These are phyloP conservation scores for Amphiura filiformis DNA, from an alignment of 35 echinoderm and acorn worm genomes.

Conservation along the genomic window DNA sequence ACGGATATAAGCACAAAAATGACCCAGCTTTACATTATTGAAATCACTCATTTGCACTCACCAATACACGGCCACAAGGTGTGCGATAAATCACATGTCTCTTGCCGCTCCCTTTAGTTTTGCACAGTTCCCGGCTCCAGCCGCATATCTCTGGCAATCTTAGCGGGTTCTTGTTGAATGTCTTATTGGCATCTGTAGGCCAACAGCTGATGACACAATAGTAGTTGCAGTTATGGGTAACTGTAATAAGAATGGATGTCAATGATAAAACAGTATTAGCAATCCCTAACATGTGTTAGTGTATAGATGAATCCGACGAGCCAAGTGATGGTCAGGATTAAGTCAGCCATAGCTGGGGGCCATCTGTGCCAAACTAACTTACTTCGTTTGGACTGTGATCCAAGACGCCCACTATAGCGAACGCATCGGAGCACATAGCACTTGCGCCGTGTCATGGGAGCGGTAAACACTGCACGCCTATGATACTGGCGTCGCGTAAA, in stretches of 20 bases:
- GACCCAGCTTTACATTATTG: neutral
- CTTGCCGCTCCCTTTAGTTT: slow-evolving; percentile 47
- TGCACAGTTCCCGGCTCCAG: slow-evolving; percentile 60
- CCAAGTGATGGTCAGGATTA: no score
- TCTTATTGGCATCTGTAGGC: slow-evolving; percentile 22
- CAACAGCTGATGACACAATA: slow-evolving; percentile 33
- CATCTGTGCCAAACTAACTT: no score
- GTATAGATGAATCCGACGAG: no score
- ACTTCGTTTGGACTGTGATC: no score
- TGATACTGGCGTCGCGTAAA: no score
- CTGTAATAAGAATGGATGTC: slow-evolving; percentile 10
- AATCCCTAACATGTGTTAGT: neutral
- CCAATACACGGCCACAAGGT: slow-evolving; percentile 75
- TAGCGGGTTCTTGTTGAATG: slow-evolving; percentile 63
- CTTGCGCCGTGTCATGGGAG: no score
- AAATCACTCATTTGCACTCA: slow-evolving; percentile 8
- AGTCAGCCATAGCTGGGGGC: no score
- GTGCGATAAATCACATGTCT: slow-evolving; percentile 70
- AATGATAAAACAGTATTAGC: no score
- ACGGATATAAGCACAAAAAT: no score
- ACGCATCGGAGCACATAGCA: no score
- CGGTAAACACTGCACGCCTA: no score
- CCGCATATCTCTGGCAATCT: slow-evolving; percentile 60
- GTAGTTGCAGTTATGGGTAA: slow-evolving; percentile 48
- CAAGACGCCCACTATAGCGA: no score